Evolutionary conservation across 2,797 vertebrate genomes (phyloP).

Genomic region (Acanthurus lineatus): DNA sequence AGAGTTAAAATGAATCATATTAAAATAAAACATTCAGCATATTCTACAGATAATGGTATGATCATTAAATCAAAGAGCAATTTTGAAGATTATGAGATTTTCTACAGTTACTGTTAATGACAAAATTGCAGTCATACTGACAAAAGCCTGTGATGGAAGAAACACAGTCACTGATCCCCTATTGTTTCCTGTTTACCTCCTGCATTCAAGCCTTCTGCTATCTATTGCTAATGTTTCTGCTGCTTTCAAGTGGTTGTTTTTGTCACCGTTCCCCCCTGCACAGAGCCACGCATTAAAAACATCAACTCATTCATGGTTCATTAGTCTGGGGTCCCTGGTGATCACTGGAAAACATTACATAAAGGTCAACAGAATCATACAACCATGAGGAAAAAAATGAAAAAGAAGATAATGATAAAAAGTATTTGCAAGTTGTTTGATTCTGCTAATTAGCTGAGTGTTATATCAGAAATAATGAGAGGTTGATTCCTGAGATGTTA

Average conservation of each 20-base stretch:
- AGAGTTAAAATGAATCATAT: neutral
- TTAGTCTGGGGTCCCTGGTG: neutral
- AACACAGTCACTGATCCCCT: too few relatives aligned
- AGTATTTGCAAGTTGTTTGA: neutral
- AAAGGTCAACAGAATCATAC: constrained; percentile 19
- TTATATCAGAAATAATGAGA: neutral
- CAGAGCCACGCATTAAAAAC: neutral
- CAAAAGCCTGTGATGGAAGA: too few relatives aligned
- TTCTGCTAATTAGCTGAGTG: neutral
- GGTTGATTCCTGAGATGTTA: neutral
- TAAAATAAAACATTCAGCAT: too few relatives aligned
- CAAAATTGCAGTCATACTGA: too few relatives aligned
- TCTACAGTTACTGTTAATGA: too few relatives aligned
- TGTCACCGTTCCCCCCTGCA: neutral
- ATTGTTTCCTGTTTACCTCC: constrained; percentile 21
- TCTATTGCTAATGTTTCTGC: neutral
- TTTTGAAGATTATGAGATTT: too few relatives aligned
- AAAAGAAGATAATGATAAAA: too few relatives aligned
- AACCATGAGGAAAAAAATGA: neutral
- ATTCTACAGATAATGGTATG: too few relatives aligned
- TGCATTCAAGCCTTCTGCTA: neutral
- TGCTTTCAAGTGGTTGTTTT: constrained; percentile 15
- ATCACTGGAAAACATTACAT: neutral
- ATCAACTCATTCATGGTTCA: neutral
- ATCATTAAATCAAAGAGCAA: too few relatives aligned